phyloP scores from a whole-genome alignment of 2,113 vertebrate genomes.

The Albula goreensis region DNA sequence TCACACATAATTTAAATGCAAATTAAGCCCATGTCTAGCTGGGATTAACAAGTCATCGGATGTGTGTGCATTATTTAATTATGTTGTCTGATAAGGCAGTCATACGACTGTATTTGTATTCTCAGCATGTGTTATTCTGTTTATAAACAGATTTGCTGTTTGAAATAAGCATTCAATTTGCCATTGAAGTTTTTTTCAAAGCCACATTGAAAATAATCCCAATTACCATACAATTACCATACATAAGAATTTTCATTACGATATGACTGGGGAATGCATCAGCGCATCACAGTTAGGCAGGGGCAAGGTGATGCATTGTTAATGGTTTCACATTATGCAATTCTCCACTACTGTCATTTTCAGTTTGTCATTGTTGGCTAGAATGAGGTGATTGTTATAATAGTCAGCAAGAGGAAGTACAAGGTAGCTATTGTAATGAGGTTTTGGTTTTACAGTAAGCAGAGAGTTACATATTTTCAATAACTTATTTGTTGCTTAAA shows the following conservation, averaged over 20 bases:
- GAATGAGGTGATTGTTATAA: background rate
- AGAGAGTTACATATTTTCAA: background rate
- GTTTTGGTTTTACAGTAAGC: background rate
- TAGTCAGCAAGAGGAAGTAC: background rate
- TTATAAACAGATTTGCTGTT: background rate
- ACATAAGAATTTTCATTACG: conserved; percentile 2
- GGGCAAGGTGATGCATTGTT: too few relatives aligned
- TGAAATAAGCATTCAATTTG: background rate
- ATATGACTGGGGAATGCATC: background rate
- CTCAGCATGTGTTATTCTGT: background rate
- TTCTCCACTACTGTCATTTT: background rate
- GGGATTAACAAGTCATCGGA: background rate
- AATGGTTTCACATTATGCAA: background rate
- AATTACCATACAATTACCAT: background rate
- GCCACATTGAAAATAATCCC: background rate
- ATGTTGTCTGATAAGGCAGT: background rate
- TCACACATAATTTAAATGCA: background rate
- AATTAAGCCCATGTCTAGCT: background rate
- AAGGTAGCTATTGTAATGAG: background rate
- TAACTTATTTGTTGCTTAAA: background rate
- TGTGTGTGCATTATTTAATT: background rate
- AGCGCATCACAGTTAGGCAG: background rate
- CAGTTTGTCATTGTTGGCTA: background rate
- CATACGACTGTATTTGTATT: background rate
- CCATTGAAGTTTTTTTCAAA: background rate